Evolutionary conservation across 92 coral and sea anemone genomes (phyloP).

Genomic region (Palythoa caribaeorum): DNA sequence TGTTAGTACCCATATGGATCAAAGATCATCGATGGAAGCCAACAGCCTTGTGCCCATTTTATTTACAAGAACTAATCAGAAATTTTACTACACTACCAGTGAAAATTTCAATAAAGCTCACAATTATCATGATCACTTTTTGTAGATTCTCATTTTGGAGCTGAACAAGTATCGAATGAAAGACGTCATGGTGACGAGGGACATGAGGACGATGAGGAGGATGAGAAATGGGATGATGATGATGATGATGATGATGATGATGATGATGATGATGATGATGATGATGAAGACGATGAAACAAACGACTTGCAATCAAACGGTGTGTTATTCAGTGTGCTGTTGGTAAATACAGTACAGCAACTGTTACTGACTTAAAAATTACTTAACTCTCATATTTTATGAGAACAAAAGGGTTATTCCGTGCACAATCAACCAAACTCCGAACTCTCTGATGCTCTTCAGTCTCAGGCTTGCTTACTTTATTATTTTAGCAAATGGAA

Average conservation of each 20-base stretch:
- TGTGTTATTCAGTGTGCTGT: background rate
- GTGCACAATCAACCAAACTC: no score
- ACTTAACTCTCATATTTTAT: no score
- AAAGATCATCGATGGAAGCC: no score
- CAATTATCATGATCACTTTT: background rate
- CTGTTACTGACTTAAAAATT: no score
- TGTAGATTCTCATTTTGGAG: slow-evolving; percentile 37
- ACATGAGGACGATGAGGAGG: slow-evolving; percentile 6
- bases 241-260: slow-evolving; percentile 45
- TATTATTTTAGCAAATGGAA: no score
- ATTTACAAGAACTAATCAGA: background rate
- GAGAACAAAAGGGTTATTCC: no score
- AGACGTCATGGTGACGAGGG: background rate
- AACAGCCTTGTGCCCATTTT: no score
- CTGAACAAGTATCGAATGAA: background rate
- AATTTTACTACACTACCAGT: no score
- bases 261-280: slow-evolving; percentile 44
- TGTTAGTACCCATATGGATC: no score
- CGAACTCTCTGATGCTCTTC: no score
- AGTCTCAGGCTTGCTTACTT: no score
- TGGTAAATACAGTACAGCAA: background rate
- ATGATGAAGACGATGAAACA: slow-evolving; percentile 47
- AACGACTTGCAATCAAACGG: slow-evolving; percentile 50
- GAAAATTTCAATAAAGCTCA: background rate
- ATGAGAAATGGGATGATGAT: slow-evolving; percentile 8